Evolutionary conservation across 2,888 invertebrate species (phyloP), one percentile per base, ranked within the genome.

Genomic region (Drosophila gaucha): DNA sequence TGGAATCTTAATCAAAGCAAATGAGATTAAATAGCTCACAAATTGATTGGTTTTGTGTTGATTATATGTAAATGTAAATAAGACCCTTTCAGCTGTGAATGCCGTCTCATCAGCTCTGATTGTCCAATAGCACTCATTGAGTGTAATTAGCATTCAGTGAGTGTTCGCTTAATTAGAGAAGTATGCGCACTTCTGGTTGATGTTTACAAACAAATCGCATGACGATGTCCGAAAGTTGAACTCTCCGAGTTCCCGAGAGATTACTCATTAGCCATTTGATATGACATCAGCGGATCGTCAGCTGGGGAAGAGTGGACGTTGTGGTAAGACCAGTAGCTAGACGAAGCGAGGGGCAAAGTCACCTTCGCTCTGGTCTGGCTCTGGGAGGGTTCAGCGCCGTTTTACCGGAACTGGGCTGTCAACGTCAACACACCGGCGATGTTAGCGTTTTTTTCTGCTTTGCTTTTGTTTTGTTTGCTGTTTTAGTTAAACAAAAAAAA

Each of bases 321-420:
- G n/a, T 30, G 41, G 28, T 39, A 80, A 86, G 85, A 86, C 85
- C 87, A 80, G 80, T 85, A 87, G 80, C 85, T 52, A 46, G 10
- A 33, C 36, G 56, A 54, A 75, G 64, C 59, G 52, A 64, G n/a
- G n/a, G n/a, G n/a, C n/a, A n/a, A n/a, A n/a, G 49, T 79, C 79
- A 86, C 78, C 78, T 78, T 78, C 82, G 66, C 30, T 36, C 12
- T 28, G 38, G 35, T 43, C 8, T 16, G 51, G 38, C n/a, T 12
- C 18, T 31, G 30, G 51, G 12, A 62, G 51, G 52, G 57, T 50
- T 72, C 54, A 41, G 26, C 31, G 51, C 18, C 43, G 55, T 46
- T 71, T 60, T 47, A 57, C 69, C 84, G 77, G 88, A 83, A 86
- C 84, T 74, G 64, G 67, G 65, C 64, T 70, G 88, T 78, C 75